Conservation (phyloP, 2,113 vertebrate species). For the Mormyrus lacerda region DNA sequence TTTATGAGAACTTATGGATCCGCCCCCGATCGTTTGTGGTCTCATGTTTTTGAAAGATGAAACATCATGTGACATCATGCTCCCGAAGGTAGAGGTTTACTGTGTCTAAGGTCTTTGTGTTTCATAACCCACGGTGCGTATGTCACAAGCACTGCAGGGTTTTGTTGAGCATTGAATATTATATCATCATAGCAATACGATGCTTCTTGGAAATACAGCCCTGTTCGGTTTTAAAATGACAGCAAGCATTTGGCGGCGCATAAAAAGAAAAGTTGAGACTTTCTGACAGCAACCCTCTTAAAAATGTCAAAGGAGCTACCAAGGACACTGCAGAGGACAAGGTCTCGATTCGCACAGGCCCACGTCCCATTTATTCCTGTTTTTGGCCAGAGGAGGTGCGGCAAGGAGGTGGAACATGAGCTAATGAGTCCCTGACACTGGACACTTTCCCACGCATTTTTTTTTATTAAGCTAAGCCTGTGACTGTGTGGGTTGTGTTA, state of each 20-base stretch:
- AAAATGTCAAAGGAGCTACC: background rate
- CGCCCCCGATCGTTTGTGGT: background rate
- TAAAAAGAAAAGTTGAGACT: background rate
- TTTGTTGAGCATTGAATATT: background rate
- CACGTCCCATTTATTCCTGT: background rate
- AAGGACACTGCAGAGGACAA: background rate
- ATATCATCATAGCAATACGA: background rate
- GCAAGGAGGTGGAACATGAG: background rate
- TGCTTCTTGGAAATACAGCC: background rate
- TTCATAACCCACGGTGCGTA: background rate
- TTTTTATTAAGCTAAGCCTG: background rate
- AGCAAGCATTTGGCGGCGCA: background rate
- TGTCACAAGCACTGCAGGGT: background rate
- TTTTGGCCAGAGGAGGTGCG: background rate
- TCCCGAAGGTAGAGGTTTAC: background rate
- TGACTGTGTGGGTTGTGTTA: background rate
- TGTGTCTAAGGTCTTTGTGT: background rate
- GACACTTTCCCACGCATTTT: conserved; percentile 12
- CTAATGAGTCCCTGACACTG: background rate
- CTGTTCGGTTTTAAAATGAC: background rate
- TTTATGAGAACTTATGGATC: background rate
- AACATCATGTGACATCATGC: background rate
- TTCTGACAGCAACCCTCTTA: background rate
- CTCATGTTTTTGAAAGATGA: background rate
- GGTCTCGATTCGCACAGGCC: background rate